Evolutionary conservation across 2,113 vertebrate species (phyloP), one percentile per base, ranked within the genome.

Genomic region (Ctenomys sociabilis): DNA sequence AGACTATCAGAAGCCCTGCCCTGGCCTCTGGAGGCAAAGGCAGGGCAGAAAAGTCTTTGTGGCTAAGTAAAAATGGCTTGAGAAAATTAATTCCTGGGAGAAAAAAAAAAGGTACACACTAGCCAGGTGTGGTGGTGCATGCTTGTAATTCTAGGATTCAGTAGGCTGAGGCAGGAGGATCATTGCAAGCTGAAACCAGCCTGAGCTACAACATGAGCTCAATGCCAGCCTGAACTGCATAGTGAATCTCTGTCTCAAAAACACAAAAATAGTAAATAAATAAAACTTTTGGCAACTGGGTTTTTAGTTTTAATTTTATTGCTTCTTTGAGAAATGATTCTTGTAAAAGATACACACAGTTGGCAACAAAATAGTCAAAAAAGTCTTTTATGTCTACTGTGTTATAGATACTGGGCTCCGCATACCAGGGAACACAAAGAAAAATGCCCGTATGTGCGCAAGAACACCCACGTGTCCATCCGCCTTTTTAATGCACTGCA

Each of bases 271-370:
- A 57, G 16, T 2, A 12, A 54, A 16, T 54, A 54, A 57, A 57
- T 57, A 57, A 93, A 57, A 88, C 17, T 93, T 94, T 93, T 14
- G 4, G 8, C 37, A 32, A 16, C 4, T 54, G 82, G 4, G 2
- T 75, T 83, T 83, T 90, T 61, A 45, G 10, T 88, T 95, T 88
- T 95, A 49, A n/a, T 78, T 94, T 85, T 70, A 75, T 82, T 88
- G 26, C 68, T 87, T 92, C 82, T 87, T 72, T 54, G 85, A 30
- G n/a, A 52, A 95, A 30, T 24, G 88, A 30, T 78, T 88, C 85
- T 95, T 90, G 88, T 49, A 7, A 86, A 83, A 91, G 89, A 73
- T 59, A 70, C 1, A 37, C n/a, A 75, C 80, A 83, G 14, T 13
- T 93, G 68, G 35, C 37, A 91, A 22, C 9, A 89, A 40, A 95